These are phyloP conservation scores for Hypotaenidia philippensis DNA, from an alignment of 2,797 vertebrate genomes.

Conservation along the genomic window DNA sequence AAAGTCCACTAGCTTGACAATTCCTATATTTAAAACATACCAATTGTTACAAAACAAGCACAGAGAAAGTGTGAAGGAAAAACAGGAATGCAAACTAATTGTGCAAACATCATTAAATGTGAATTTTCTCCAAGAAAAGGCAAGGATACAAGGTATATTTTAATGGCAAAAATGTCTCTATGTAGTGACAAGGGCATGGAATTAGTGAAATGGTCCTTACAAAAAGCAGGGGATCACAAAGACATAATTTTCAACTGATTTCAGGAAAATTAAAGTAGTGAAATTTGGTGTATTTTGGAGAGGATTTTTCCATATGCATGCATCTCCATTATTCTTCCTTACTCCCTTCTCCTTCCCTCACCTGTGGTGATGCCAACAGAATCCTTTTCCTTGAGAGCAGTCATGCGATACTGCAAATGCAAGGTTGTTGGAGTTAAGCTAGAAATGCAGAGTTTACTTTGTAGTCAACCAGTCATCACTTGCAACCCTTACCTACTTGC, in stretches of 20 bases:
- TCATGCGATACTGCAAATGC: background rate
- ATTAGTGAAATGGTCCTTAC: background rate
- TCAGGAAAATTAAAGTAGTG: background rate
- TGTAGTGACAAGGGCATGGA: background rate
- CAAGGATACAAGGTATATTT: background rate
- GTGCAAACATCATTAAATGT: background rate
- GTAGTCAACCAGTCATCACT: accelerated
- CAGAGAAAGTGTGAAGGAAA: background rate
- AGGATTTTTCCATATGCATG: background rate
- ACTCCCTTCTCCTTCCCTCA: background rate
- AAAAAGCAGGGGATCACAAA: background rate
- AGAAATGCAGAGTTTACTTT: background rate
- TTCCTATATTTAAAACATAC: background rate
- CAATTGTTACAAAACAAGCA: background rate
- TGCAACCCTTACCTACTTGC: background rate
- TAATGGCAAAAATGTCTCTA: background rate
- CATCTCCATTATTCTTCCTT: background rate
- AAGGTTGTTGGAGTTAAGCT: background rate
- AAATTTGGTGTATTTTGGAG: background rate
- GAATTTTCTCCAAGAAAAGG: background rate
- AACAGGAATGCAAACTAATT: background rate
- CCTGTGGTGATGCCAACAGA: background rate
- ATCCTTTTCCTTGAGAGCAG: background rate
- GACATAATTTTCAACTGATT: background rate
- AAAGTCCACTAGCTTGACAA: background rate